Base-by-base conservation (phyloP, 2,797 vertebrate genomes). In the Antrozous pallidus region DNA sequence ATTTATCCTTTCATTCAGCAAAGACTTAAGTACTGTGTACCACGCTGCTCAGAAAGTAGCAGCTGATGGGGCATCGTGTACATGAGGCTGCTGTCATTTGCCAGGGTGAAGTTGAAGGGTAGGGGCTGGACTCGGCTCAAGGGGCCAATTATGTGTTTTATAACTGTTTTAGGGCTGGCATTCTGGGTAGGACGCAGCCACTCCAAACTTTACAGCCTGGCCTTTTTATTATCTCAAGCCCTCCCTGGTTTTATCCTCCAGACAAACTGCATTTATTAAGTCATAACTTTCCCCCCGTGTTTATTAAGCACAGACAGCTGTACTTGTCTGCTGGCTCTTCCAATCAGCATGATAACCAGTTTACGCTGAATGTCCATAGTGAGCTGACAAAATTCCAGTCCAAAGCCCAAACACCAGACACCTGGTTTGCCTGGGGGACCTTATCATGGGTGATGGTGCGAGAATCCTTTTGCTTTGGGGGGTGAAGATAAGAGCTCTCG, bases 291-390 rank as follows among this genome's bases (percentile, higher is more conserved):
- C 1, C 61, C n/a, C 70, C 92, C 38, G 8, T 71, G 93, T 94
- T 93, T 96, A 90, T 90, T 86, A 95, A 95, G 88, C 85, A 71
- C 71, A 95, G 96, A 95, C 89, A 61, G 70, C 88, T 90, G 96
- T 94, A 69, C 91, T 65, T 75, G 74, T 78, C 85, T 85, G 93
- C 75, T 61, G n/a, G 63, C 45, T 88, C 75, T 86, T 93, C 61
- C 79, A 74, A 88, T 92, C 88, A 82, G 92, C 36, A 0, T 80
- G 92, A 93, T 91, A 93, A 58, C 90, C 73, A 42, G 71, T 85
- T 84, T 78, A 63, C 13, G 42, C 56, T 6, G 20, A 67, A 49
- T 54, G 65, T 74, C 82, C 77, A 1, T 45, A 79, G 91, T 38
- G 42, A 90, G 79, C 77, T 94, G 90, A 96, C 91, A 93, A 22